phyloP scores from a whole-genome alignment of 2,113 vertebrate species.

The Acinonyx jubatus region DNA sequence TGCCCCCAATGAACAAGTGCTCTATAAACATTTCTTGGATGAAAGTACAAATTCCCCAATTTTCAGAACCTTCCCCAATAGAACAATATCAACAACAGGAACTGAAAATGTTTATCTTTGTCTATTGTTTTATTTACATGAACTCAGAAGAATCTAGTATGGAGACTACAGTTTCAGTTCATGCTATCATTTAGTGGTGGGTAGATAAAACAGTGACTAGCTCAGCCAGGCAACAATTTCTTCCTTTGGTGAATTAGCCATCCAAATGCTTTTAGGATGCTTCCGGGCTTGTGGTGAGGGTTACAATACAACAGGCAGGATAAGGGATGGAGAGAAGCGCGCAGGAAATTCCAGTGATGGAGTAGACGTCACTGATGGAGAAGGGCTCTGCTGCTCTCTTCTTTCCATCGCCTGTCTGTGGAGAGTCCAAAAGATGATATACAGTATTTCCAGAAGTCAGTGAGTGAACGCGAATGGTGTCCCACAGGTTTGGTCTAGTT shows the following conservation, averaged over 20 bases:
- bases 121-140: neutral
- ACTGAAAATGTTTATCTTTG: neutral
- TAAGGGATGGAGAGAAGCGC: neutral
- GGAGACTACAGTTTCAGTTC: constrained; percentile 39
- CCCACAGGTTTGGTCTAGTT: neutral
- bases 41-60: neutral
- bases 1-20: neutral
- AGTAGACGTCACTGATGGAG: neutral
- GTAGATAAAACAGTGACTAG: neutral
- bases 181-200: neutral
- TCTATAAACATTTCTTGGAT: neutral
- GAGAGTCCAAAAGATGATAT: neutral
- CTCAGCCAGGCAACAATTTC: neutral
- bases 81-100: neutral
- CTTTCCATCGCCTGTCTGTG: fast-evolving
- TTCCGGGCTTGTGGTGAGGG: neutral
- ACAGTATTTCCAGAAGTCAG: neutral
- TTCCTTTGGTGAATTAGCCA: neutral
- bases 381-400: neutral
- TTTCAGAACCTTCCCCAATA: neutral
- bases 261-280: too few relatives aligned
- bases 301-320: neutral
- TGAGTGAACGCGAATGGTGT: neutral
- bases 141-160: neutral
- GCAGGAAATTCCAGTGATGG: neutral